phyloP scores from a whole-genome alignment of 2,888 invertebrate species.

The Sinhomidia bicolor region DNA sequence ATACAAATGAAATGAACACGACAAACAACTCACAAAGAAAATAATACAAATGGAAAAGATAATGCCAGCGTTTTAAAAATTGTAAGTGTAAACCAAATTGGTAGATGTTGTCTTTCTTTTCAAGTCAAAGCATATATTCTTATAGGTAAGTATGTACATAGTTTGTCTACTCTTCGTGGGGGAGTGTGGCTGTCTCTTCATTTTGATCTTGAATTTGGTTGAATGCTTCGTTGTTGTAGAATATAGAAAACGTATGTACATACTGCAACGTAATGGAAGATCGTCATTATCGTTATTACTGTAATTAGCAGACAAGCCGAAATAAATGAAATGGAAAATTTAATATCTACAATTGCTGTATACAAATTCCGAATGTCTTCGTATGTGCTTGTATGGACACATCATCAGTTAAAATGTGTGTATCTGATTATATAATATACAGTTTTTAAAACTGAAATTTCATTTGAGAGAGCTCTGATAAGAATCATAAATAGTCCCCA shows the following conservation, averaged over 20 bases:
- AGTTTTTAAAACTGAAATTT: too few species aligned
- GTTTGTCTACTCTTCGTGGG: conserved; percentile 51
- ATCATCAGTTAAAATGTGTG: too few species aligned
- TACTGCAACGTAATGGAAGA: background rate
- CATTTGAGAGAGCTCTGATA: too few species aligned
- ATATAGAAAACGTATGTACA: background rate
- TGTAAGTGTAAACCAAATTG: too few species aligned
- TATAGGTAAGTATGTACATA: too few species aligned
- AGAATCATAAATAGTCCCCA: too few species aligned
- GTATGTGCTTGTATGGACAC: too few species aligned
- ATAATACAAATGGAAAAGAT: background rate
- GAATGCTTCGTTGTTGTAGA: background rate
- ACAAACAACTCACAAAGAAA: background rate
- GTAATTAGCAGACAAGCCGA: background rate
- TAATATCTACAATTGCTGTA: background rate
- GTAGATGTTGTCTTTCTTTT: too few species aligned
- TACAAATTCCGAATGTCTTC: too few species aligned
- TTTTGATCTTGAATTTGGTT: background rate
- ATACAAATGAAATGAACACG: conserved; percentile 29
- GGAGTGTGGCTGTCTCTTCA: conserved; percentile 8
- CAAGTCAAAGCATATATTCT: too few species aligned
- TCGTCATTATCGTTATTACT: conserved; percentile 37
- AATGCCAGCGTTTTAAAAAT: too few species aligned
- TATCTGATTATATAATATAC: too few species aligned
- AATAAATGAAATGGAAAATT: conserved; percentile 25